Percentiles rank a stretch among this genome's conserved stretches.
phyloP scores from a whole-genome alignment of 1,140 invertebrate genomes.

The Neodiprion fabricii region DNA sequence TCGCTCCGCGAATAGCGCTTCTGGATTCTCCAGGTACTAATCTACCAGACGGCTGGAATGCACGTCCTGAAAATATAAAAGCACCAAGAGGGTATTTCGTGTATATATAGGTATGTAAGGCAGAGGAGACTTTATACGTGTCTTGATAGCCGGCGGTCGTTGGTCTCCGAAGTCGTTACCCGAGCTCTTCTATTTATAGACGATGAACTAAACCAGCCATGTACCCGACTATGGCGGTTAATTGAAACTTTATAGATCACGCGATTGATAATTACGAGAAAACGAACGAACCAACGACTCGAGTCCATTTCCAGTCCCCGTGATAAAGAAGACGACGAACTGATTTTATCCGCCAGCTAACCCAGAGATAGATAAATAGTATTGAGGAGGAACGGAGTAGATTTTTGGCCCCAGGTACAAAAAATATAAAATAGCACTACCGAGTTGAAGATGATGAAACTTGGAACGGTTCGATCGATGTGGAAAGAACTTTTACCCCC shows the following conservation, averaged over 20 bases:
- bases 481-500: no score
- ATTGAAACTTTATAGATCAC: conserved; percentile 7
- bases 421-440: no score
- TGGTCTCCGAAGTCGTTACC: neutral
- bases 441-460: no score
- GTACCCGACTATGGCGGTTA: neutral
- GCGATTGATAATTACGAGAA: neutral
- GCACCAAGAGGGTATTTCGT: neutral
- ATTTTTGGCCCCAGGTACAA: no score
- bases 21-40: no score
- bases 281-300: neutral
- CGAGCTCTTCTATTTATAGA: neutral
- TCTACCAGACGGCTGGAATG: no score
- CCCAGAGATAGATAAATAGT: neutral
- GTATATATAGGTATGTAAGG: neutral
- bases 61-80: no score
- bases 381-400: no score
- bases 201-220: neutral
- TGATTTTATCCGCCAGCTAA: neutral
- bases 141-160: neutral
- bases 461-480: no score
- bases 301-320: neutral
- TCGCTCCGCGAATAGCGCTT: no score
- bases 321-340: neutral
- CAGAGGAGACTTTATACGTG: neutral